Base-by-base conservation (phyloP, 2,113 vertebrate genomes). In the Epinephelus lanceolatus region DNA sequence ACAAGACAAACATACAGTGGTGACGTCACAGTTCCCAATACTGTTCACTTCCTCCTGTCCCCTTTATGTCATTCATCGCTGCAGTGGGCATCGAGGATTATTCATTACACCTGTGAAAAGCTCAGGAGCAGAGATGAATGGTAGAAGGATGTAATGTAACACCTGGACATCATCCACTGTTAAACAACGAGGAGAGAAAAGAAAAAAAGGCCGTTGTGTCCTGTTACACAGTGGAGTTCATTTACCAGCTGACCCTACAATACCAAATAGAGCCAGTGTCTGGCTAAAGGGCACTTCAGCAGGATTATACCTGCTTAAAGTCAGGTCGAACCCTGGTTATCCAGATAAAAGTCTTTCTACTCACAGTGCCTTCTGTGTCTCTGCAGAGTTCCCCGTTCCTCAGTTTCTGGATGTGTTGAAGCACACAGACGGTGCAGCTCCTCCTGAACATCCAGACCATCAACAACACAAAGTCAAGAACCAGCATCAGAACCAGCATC, bases 321-420 rank as follows among this genome's bases (percentile, higher is more conserved):
- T 19, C n/a, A 59, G 5, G 33, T 37, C 6, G 42, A 45, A 9
- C 11, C 10, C 42, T 45, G 56, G 17, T 9, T 27, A 6, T 27
- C 56, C n/a, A 25, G 11, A 13, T 10, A 14, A 23, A 56, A 25
- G 23, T 27, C 21, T 27, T 42, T 18, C 14, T 18, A 0, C 11
- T 51, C 30, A 40, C 37, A 2, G 37, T 27, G 3, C 42, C 17
- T 25, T 25, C n/a, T 33, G 27, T 59, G 10, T 55, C 56, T 15
- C 52, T 47, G 10, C 76, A 94, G 90, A 91, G 51, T 95, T 97
- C 92, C 84, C 96, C 6, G 90, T 94, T 25, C 93, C 96, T 80
- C 93, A 93, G 23, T 95, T 96, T 87, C 91, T 96, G 85, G 95
- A 96, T 13, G 90, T 94, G 42, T 78, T 95, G 76, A 97, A 96